Evolutionary conservation across 2,113 vertebrate species (phyloP), one percentile per base, ranked within the genome.

Genomic region (Centropus unirufus): DNA sequence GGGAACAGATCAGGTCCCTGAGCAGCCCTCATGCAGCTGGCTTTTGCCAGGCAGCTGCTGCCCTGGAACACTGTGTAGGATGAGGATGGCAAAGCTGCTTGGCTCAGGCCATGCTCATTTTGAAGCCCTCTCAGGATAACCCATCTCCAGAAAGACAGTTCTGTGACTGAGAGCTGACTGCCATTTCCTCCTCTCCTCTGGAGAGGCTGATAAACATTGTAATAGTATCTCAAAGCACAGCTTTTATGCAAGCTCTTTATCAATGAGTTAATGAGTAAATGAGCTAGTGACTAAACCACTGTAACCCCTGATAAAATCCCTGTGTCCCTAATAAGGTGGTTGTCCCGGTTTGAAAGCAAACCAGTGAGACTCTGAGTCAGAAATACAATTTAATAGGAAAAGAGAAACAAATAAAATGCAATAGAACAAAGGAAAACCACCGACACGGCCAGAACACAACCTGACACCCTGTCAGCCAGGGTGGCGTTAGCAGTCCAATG

Each of bases 121-220:
- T 40, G 39, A 81, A 85, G 12, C 11, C 15, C 8, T 4, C 5
- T 34, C 8, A 26, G 40, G 52, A 61, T 46, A 74, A 32, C 20
- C n/a, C 54, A 24, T 27, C 11, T 52, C 47, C 3, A 4, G 23
- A 7, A 46, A 5, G 26, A 24, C 16, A 20, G 7, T 17, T 73
- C 39, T 89, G 14, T 2, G 0, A 47, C 39, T 74, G 54, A 68
- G 12, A 11, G 12, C 18, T 59, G 51, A 14, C 61, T 91, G 61
- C 34, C 32, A 2, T n/a, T 34, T 75, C 12, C 11, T 8, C 30
- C 20, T 30, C 17, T 73, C 16, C 11, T 87, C 52, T 76, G 34
- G 58, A 39, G 47, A 77, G 18, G 21, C 2, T 5, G 2, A 0
- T n/a, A 40, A 78, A 32, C 24, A n/a, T 24, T 0, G 1, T 17